Evolutionary conservation across 1,140 invertebrate species (phyloP).

Genomic region (Euura saliciscinereae): DNA sequence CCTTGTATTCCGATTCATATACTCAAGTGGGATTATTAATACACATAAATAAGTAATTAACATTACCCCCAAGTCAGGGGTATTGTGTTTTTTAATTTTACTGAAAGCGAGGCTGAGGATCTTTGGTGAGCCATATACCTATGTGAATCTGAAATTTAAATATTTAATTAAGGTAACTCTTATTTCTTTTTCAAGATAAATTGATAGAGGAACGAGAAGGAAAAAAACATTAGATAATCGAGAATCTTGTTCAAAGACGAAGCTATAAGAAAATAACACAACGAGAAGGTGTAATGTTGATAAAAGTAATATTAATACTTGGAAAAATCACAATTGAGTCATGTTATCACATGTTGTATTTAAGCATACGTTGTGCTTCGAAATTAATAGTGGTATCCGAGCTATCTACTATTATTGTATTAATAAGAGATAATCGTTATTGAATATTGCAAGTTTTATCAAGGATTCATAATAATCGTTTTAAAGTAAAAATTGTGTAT

Average conservation of each 20-base stretch:
- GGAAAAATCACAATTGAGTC: conserved; percentile 24
- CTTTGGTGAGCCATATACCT: conserved; percentile 17
- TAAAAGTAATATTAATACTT: conserved; percentile 24
- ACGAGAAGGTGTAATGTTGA: conserved; percentile 1
- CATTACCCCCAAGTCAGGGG: not conserved
- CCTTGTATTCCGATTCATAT: not conserved
- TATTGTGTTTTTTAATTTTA: conserved; percentile 13
- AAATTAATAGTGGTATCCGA: conserved; percentile 5
- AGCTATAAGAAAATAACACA: conserved; percentile 5
- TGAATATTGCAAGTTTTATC: not conserved
- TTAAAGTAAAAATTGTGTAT: not conserved
- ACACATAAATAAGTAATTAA: not conserved
- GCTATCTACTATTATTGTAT: not conserved
- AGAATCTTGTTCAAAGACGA: not conserved
- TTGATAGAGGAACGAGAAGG: no score
- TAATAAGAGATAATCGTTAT: not conserved
- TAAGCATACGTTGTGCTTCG: conserved; percentile 26
- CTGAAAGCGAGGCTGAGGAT: conserved; percentile 24
- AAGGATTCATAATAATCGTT: not conserved
- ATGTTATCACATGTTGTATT: conserved; percentile 23
- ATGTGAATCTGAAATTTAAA: conserved; percentile 22
- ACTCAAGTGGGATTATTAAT: not conserved
- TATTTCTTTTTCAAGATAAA: conserved; percentile 13
- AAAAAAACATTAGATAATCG: no score
- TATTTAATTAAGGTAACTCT: conserved; percentile 14